phyloP scores from a whole-genome alignment of 2,113 vertebrate genomes.

The Rhinopomastus cyanomelas region DNA sequence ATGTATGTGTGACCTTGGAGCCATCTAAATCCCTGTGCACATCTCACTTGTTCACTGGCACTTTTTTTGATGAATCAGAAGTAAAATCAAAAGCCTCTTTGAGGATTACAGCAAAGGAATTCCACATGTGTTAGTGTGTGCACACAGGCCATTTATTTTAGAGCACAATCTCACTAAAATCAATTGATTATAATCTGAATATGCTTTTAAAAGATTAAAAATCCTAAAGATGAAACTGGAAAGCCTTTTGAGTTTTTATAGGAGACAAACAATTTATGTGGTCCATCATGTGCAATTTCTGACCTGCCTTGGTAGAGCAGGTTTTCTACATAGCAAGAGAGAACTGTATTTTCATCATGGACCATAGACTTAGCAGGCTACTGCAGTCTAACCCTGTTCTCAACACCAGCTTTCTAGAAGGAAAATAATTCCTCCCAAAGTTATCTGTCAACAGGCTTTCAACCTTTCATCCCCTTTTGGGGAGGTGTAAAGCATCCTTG shows the following conservation, averaged over 20 bases:
- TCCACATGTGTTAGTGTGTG: slow-evolving; percentile 81
- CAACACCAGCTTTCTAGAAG: background rate
- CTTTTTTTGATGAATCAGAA: slow-evolving; percentile 72
- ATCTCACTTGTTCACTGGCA: slow-evolving; percentile 73
- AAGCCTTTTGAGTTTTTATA: slow-evolving; percentile 78
- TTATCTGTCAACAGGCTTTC: slow-evolving; percentile 1
- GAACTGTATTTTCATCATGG: slow-evolving; percentile 39
- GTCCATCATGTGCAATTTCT: slow-evolving; percentile 60
- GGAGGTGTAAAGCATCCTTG: background rate
- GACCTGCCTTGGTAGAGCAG: slow-evolving; percentile 25
- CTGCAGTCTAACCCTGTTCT: background rate
- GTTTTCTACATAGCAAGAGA: slow-evolving; percentile 6
- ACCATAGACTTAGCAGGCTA: background rate
- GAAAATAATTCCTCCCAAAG: background rate
- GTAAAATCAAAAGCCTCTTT: slow-evolving; percentile 82
- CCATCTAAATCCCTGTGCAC: slow-evolving; percentile 77
- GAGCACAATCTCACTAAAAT: slow-evolving; percentile 69
- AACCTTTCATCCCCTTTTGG: background rate
- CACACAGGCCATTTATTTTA: slow-evolving; percentile 73
- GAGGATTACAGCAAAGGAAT: slow-evolving; percentile 84
- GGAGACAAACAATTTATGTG: slow-evolving; percentile 72
- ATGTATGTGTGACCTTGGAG: slow-evolving; percentile 73
- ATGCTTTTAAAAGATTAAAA: slow-evolving; percentile 86
- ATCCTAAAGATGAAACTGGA: slow-evolving; percentile 71
- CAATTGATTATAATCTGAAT: slow-evolving; percentile 77